Conservation (phyloP, 2,113 vertebrate species). For the Boulengeromyrus knoepffleri region DNA sequence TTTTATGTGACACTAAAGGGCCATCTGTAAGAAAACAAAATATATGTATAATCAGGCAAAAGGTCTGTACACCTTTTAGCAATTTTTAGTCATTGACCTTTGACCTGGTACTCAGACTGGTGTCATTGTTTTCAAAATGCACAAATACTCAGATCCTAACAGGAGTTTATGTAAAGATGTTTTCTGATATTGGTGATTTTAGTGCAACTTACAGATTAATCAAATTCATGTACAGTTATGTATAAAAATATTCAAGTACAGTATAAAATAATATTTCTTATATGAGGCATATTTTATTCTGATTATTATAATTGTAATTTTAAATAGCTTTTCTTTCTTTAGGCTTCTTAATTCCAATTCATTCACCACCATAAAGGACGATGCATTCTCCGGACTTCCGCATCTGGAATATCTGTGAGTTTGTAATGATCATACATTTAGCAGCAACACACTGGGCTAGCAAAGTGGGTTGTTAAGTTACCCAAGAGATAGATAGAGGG, state of each 20-base stretch:
- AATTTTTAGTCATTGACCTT: not conserved
- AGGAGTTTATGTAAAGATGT: not conserved
- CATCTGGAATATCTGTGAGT: constrained; percentile 98
- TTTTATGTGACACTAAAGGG: not conserved
- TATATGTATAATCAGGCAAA: not conserved
- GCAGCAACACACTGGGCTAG: not conserved
- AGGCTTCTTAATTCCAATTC: constrained; percentile 96
- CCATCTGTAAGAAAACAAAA: not conserved
- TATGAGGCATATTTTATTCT: not conserved
- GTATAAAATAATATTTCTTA: not conserved
- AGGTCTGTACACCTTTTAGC: not conserved
- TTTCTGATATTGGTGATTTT: not conserved
- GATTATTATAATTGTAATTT: not conserved
- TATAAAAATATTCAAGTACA: not conserved
- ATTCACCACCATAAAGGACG: constrained; percentile 82
- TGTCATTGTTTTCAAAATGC: not conserved
- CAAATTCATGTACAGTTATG: not conserved
- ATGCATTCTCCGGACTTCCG: constrained; percentile 91
- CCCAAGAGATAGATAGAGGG: not conserved
- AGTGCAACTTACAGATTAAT: not conserved
- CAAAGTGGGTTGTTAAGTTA: not conserved
- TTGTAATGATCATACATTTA: not conserved
- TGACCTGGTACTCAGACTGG: not conserved
- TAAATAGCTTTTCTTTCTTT: constrained; percentile 43
- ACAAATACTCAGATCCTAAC: not conserved